A percentile compares a stretch with the other conserved stretches of the same genome.
These are phyloP conservation scores for Zoanthus sociatus DNA, from an alignment of 92 coral and sea anemone genomes.

Conservation along the genomic window DNA sequence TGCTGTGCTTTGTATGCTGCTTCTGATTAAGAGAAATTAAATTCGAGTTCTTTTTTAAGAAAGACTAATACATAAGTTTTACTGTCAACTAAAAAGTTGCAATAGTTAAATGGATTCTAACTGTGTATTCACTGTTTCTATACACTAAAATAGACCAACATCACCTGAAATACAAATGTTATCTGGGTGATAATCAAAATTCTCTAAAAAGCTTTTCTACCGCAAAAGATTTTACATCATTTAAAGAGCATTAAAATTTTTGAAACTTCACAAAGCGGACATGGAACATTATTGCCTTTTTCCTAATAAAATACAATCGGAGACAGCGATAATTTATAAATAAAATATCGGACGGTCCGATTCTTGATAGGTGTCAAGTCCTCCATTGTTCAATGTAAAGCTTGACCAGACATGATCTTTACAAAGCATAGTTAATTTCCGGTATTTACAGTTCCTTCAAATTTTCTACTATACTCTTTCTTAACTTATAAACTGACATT, in stretches of 20 bases:
- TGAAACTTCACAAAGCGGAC: not conserved
- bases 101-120: not conserved
- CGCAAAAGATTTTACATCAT: not conserved
- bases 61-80: too few species aligned
- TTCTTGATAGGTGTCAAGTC: not conserved
- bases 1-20: not conserved
- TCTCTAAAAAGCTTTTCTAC: not conserved
- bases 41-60: too few species aligned
- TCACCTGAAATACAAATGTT: not conserved
- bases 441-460: too few species aligned
- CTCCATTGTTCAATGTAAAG: too few species aligned
- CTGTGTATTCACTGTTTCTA: not conserved
- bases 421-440: too few species aligned
- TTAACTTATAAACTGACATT: too few species aligned
- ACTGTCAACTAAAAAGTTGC: too few species aligned
- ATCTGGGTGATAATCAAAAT: not conserved
- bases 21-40: too few species aligned
- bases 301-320: not conserved
- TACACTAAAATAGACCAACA: not conserved
- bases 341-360: not conserved
- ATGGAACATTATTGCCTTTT: not conserved
- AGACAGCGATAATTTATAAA: not conserved
- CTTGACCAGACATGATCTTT: not conserved
- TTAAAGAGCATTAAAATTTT: not conserved
- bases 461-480: too few species aligned